Evolutionary conservation across 1,140 invertebrate species (phyloP).

Genomic region (Adoxophyes honmai): DNA sequence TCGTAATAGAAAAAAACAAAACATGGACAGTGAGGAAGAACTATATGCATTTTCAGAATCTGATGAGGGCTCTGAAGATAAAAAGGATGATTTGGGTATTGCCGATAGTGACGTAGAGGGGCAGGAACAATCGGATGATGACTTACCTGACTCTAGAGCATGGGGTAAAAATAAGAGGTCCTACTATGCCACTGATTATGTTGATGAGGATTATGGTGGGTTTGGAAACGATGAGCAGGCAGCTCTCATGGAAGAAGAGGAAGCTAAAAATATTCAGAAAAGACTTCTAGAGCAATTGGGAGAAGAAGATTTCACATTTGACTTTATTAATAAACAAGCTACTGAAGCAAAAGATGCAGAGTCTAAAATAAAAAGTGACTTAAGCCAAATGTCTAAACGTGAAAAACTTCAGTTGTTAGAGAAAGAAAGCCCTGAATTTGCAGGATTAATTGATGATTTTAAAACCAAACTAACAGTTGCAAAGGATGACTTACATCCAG

Average conservation of each 20-base stretch:
- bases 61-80: slow-evolving; percentile 65
- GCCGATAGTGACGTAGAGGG: slow-evolving; percentile 86
- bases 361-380: slow-evolving; percentile 83
- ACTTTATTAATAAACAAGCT: slow-evolving; percentile 76
- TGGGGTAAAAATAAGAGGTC: slow-evolving; percentile 90
- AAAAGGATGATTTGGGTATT: slow-evolving; percentile 69
- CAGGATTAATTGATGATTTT: slow-evolving; percentile 86
- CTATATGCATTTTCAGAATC: slow-evolving; percentile 81
- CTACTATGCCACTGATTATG: slow-evolving; percentile 92
- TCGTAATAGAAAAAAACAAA: slow-evolving; percentile 71
- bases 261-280: slow-evolving; percentile 89
- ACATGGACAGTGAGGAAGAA: slow-evolving; percentile 82
- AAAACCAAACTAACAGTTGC: slow-evolving; percentile 83
- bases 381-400: slow-evolving; percentile 84
- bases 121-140: slow-evolving; percentile 81
- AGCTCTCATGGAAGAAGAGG: slow-evolving; percentile 90
- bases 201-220: slow-evolving; percentile 90
- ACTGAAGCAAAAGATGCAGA: slow-evolving; percentile 61
- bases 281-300: slow-evolving; percentile 87
- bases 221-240: slow-evolving; percentile 84
- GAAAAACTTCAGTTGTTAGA: slow-evolving; percentile 86
- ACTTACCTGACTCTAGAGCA: slow-evolving; percentile 87
- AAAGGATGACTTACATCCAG: slow-evolving; percentile 80
- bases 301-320: slow-evolving; percentile 88
- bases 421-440: slow-evolving; percentile 91